Base-by-base conservation (phyloP, 2,888 invertebrate species). In the Drosophila anomalata region DNA sequence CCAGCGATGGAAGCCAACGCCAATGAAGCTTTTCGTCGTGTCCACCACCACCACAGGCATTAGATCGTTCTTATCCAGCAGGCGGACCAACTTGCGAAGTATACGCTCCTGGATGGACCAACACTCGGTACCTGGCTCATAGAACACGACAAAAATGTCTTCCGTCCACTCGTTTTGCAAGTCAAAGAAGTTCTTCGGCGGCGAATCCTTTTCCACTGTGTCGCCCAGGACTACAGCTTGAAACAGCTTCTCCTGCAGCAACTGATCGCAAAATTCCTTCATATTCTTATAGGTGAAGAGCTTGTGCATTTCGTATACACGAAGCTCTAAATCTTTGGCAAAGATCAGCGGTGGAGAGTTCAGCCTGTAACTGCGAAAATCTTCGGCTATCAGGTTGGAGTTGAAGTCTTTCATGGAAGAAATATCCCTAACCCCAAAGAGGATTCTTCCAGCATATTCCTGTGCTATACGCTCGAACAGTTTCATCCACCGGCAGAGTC, bases 221-320 rank as follows among this genome's bases (percentile, higher is more conserved):
- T 55, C 26, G 1, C 46, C 33, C 14, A 78, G n/a, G 7, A 78
- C 17, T 6, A 69, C 44, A 2, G 76, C 79, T 3, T 51, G 57
- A 33, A 66, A 73, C 41, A 78, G 24, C 58, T 75, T 57, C 0
- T 57, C 46, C 24, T 44, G 20, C 22, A 69, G 12, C 20, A 81
- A 33, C 11, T 47, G 55, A 12, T 78, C 76, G 20, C 78, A 69
- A 47, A 81, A 78, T 31, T 81, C 60, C n/a, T 29, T 72, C 1
- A 81, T 6, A 11, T 78, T 62, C 29, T 61, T 79, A 14, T 67
- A 51, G 39, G 8, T 65, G 9, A 82, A 61, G 11, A 78, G 29
- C 73, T 73, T 82, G 36, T 76, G 66, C 77, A 82, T 79, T 2
- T 36, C 51, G 41, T 82, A 78, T 6, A 50, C 39, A 12, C 26